Evolutionary conservation across 2,888 invertebrate genomes (phyloP).

Genomic region (Carabus problematicus): DNA sequence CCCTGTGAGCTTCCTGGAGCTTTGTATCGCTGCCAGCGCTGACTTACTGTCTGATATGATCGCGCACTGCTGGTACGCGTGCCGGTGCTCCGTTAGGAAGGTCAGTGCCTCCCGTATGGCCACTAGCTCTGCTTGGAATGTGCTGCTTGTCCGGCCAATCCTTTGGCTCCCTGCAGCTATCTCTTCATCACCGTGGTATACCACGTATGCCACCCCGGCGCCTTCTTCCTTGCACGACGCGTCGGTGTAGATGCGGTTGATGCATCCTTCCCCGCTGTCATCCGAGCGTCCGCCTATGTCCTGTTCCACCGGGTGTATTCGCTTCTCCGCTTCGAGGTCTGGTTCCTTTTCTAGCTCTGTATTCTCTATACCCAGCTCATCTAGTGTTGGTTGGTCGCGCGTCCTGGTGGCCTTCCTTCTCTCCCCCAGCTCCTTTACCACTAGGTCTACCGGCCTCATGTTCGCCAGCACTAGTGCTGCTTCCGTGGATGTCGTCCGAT

Average conservation of each 20-base stretch:
- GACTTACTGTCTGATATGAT: conserved; percentile 17
- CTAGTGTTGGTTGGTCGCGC: neutral
- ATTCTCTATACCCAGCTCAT: neutral
- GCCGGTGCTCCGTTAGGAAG: neutral
- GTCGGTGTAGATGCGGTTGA: conserved; percentile 17
- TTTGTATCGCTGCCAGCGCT: conserved; percentile 5
- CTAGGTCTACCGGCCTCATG: conserved; percentile 1
- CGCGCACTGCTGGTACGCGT: neutral
- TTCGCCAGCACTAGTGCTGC: conserved; percentile 6
- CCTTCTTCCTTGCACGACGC: conserved; percentile 11
- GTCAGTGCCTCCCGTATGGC: conserved; percentile 20
- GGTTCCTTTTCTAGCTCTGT: neutral
- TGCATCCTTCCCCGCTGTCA: neutral
- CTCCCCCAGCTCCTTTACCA: neutral
- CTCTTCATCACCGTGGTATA: conserved; percentile 5
- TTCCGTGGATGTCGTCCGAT: neutral
- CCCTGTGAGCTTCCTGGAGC: neutral
- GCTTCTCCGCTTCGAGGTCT: neutral
- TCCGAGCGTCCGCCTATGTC: neutral
- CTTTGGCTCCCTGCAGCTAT: conserved; percentile 15
- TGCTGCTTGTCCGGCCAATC: conserved; percentile 13
- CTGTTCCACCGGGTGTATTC: conserved; percentile 5
- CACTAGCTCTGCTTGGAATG: conserved; percentile 36
- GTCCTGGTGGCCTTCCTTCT: neutral
- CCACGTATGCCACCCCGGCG: conserved; percentile 30